phyloP scores from a whole-genome alignment of 2,888 invertebrate genomes.

The Lepeophtheirus nordmannii region DNA sequence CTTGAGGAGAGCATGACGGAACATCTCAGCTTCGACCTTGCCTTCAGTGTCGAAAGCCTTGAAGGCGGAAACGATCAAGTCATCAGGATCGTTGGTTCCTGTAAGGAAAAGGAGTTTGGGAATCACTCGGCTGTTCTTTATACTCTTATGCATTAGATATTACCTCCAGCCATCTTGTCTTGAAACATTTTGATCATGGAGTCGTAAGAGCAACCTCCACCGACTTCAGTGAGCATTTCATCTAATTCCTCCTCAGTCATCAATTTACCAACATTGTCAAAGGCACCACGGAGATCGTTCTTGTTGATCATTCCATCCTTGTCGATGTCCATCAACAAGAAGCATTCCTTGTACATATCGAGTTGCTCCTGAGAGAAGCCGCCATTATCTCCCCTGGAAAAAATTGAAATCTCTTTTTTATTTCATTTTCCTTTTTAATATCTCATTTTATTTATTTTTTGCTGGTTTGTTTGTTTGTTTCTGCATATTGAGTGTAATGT shows the following conservation, averaged over 20 bases:
- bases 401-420: background rate
- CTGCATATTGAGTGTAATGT: too few species aligned
- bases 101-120: constrained; percentile 47
- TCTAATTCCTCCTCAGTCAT: constrained; percentile 43
- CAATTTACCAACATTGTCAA: constrained; percentile 45
- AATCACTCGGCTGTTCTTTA: constrained; percentile 46
- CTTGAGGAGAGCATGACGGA: constrained; percentile 48
- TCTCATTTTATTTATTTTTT: too few species aligned
- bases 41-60: constrained; percentile 28
- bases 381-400: constrained; percentile 25
- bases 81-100: constrained; percentile 48
- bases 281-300: constrained; percentile 47
- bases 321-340: constrained; percentile 48
- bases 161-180: constrained; percentile 24
- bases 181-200: constrained; percentile 29
- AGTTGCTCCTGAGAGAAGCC: constrained; percentile 29
- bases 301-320: constrained; percentile 49
- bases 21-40: constrained; percentile 30
- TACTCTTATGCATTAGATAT: too few species aligned
- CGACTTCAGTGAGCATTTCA: constrained; percentile 48
- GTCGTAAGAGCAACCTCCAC: constrained; percentile 28
- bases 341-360: constrained; percentile 32
- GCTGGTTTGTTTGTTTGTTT: too few species aligned
- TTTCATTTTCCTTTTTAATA: too few species aligned
- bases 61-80: constrained; percentile 44